A percentile compares a stretch with the other conserved stretches of the same genome.
Evolutionary conservation across 2,113 vertebrate genomes (phyloP).

Genomic region (Brevimyrus niger): DNA sequence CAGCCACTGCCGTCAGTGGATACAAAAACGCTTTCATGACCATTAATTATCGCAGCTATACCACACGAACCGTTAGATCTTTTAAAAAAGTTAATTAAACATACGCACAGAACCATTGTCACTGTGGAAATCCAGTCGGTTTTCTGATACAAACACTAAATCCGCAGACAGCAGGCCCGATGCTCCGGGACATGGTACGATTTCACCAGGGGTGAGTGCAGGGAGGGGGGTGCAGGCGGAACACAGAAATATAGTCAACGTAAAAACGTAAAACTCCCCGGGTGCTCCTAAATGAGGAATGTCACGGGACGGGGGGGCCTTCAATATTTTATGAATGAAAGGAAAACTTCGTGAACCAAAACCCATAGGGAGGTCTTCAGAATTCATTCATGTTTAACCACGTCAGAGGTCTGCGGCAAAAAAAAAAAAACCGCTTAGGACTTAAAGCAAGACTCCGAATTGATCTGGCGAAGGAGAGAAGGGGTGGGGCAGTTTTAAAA

Average conservation of each 20-base stretch:
- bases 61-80: not conserved
- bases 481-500: not conserved
- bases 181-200: not conserved
- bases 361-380: not conserved
- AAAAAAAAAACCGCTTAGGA: not conserved
- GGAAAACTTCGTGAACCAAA: not conserved
- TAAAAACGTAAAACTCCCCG: not conserved
- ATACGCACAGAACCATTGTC: not conserved
- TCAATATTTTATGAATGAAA: slow-evolving; percentile 15
- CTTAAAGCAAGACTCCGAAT: not conserved
- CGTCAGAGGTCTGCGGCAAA: not conserved
- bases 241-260: not conserved
- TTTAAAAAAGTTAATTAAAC: not conserved
- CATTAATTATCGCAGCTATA: not conserved
- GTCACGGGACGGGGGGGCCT: not conserved
- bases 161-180: not conserved
- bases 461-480: not conserved
- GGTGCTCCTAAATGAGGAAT: not conserved
- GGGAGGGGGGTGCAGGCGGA: not conserved
- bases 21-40: not conserved
- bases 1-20: not conserved
- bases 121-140: not conserved
- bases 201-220: not conserved
- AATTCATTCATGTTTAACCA: slow-evolving; percentile 1
- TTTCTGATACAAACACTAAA: not conserved